Base-by-base conservation (phyloP, 2,113 vertebrate species). In the Vimba vimba region DNA sequence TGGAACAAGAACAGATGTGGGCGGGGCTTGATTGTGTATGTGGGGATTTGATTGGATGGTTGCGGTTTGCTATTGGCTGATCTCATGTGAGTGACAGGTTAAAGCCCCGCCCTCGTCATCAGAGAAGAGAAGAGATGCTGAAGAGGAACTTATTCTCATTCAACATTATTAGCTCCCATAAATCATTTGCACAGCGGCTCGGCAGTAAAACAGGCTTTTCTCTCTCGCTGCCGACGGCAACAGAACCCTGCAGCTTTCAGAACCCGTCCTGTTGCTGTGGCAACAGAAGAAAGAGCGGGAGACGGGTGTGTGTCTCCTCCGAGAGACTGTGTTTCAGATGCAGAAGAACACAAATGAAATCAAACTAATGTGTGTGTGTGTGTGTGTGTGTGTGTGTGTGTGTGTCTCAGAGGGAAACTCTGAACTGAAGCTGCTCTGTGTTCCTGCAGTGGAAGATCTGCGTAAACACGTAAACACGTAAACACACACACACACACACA, bases 231-330 rank as follows among this genome's bases (percentile, higher is more conserved):
- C 86, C 78, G 83, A 85, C 36, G 66, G 64, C 23, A 71, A 79
- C 27, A 81, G 75, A 87, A 83, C 68, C n/a, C 86, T 43, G 30
- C 9, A 88, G 79, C 71, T 85, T 79, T 85, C 82, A 73, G 74
- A 84, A 76, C 68, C 19, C 84, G 15, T 47, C 69, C 79, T 85
- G 88, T 89, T 86, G 86, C 86, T 86, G 85, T 90, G 88, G 86
- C 55, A 85, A 90, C 85, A 21, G 36, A 66, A 50, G 19, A 23
- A 47, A 74, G 71, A 78, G n/a, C 36, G 2, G 43, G 64, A 71
- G 50, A 36, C 23, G 11, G 57, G 30, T 21, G 19, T 21, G 76
- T 62, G 10, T 25, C 23, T 82, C 79, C 62, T 50, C 60, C 15
- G 33, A 77, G 71, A 85, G 30, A 79, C 8, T 13, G 73, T 15